Evolutionary conservation across 2,797 vertebrate genomes (phyloP).

Genomic region (Pantherophis vulpinus): DNA sequence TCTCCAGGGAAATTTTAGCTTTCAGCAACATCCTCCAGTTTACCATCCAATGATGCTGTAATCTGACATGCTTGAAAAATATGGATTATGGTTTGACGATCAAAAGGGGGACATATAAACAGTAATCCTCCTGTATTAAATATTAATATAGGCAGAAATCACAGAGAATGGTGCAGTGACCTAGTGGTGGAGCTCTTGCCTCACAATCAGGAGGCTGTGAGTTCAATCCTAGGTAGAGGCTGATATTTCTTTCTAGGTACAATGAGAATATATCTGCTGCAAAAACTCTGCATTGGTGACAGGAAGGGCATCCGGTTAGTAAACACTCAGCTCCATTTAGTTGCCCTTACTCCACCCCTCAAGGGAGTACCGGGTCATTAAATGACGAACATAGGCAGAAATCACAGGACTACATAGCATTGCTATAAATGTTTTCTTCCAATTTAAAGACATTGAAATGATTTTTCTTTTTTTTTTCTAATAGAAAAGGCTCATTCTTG

Average conservation of each 20-base stretch:
- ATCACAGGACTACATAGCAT: neutral
- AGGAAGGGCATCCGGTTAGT: no score
- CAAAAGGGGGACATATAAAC: neutral
- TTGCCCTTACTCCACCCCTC: no score
- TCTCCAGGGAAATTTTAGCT: neutral
- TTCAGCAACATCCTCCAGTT: neutral
- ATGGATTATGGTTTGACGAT: neutral
- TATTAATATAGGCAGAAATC: neutral
- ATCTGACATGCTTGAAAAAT: neutral
- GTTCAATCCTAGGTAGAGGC: no score
- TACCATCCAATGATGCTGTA: neutral
- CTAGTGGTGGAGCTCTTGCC: no score
- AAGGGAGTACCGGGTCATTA: no score
- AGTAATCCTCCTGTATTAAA: neutral
- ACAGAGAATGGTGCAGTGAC: neutral
- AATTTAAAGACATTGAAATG: neutral
- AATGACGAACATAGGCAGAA: neutral
- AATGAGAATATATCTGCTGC: no score
- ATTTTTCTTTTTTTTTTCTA: neutral
- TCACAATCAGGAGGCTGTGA: no score
- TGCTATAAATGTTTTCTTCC: neutral
- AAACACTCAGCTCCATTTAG: no score
- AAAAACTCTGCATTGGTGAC: no score
- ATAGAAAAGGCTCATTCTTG: neutral
- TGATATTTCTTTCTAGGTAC: no score